Evolutionary conservation across 2,888 invertebrate genomes (phyloP).

Genomic region (Idaea straminata): DNA sequence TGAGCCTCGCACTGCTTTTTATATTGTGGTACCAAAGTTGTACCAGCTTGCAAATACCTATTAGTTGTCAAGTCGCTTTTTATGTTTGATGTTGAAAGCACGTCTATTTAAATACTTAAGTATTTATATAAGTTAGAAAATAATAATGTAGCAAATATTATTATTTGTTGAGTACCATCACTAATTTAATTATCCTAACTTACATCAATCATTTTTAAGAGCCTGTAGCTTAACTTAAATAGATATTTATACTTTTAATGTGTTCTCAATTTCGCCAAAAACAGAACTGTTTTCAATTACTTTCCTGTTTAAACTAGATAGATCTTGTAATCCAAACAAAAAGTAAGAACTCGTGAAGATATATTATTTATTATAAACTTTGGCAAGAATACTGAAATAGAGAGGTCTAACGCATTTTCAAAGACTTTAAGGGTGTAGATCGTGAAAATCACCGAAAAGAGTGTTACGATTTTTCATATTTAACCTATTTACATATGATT

Average conservation of each 20-base stretch:
- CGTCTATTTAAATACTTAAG: conserved; percentile 8
- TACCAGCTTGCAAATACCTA: conserved; percentile 44
- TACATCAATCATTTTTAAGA: not conserved
- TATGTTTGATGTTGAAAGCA: conserved; percentile 31
- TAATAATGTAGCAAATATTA: conserved; percentile 21
- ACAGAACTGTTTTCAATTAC: not conserved
- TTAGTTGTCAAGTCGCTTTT: conserved; percentile 35
- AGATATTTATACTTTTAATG: not conserved
- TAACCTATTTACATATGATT: too few relatives aligned
- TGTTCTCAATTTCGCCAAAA: not conserved
- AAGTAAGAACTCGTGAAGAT: not conserved
- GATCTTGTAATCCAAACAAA: not conserved
- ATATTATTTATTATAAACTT: not conserved
- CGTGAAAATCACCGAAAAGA: too few relatives aligned
- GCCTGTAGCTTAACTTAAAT: not conserved
- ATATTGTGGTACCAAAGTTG: conserved; percentile 46
- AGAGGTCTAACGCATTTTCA: not conserved
- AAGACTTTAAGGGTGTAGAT: too few relatives aligned
- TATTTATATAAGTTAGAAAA: conserved; percentile 12
- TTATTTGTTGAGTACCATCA: not conserved
- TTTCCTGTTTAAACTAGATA: not conserved
- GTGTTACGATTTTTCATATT: too few relatives aligned
- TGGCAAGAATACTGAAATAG: not conserved
- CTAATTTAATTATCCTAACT: not conserved
- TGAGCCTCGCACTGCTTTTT: conserved; percentile 53